Evolutionary conservation across 2,113 vertebrate genomes (phyloP).

Genomic region (Strix aluco): DNA sequence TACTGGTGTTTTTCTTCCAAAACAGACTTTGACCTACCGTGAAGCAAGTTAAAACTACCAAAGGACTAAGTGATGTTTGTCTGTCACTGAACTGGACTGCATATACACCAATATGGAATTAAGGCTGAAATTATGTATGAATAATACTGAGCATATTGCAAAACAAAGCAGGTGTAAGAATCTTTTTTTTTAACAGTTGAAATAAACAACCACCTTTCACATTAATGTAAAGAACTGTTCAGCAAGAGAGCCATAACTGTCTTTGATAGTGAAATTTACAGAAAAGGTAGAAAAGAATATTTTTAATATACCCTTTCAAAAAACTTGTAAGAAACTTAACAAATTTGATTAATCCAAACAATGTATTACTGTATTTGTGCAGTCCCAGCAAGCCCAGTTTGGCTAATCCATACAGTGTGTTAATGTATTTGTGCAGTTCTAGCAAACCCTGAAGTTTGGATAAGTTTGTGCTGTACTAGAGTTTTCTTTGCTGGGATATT

Average conservation of each 20-base stretch:
- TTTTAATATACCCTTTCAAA: neutral
- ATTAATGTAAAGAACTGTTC: neutral
- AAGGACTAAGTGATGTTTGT: neutral
- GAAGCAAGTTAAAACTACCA: neutral
- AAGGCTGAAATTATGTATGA: neutral
- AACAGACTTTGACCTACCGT: neutral
- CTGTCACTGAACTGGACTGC: neutral
- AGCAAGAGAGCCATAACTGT: neutral
- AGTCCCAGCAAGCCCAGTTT: neutral
- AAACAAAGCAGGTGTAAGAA: neutral
- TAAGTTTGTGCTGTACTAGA: neutral
- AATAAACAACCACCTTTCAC: neutral
- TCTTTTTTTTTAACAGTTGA: neutral
- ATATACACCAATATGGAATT: neutral
- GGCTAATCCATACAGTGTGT: neutral
- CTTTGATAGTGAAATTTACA: neutral
- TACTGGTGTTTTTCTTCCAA: neutral
- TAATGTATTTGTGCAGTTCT: neutral
- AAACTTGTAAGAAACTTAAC: neutral
- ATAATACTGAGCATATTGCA: neutral
- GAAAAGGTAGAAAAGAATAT: neutral
- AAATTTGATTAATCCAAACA: neutral
- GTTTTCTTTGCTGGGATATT: neutral
- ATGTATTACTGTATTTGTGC: neutral
- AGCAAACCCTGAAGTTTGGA: neutral